Evolutionary conservation across 1,140 invertebrate genomes (phyloP), one percentile per base, ranked within the genome.

Genomic region (Drosophila repletoides): DNA sequence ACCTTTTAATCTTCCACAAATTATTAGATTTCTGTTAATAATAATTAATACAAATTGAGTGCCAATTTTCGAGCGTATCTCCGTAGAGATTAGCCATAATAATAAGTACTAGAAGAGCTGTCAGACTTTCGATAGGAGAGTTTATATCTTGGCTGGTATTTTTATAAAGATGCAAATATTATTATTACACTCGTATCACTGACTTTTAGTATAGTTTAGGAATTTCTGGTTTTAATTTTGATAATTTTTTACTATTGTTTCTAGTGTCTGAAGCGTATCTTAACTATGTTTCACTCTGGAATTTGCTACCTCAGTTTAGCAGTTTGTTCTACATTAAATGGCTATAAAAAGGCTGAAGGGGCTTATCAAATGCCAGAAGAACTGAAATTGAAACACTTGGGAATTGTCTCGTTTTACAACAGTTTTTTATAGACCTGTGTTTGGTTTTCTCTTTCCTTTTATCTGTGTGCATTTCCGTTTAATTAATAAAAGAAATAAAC

Each of bases 401-500:
- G 43, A 41, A 59, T 17, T 41, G 24, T 40, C 10, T 17, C 3
- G 4, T 49, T 79, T 80, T 80, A 80, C 76, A 60, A 51, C 55
- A 12, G 24, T 19, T 33, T 28, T 46, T 24, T 24, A 40, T 40
- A 4, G 15, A n/a, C 36, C 7, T 28, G 21, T 53, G 34, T 26
- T 7, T 28, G 43, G 4, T 17, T 24, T 5, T 24, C 19, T 14
- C 14, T 2, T 15, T 4, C 9, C 7, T 48, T 52, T 61, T 80
- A 80, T 79, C 76, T 70, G 17, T 17, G 15, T 51, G 45, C 59
- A 68, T 81, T 81, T 81, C 76, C 76, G 72, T 76, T 81, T 81
- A 81, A 81, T 83, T 81, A 81, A 72, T 83, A 81, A 81, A 81
- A 63, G 34, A 68, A 70, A 66, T 48, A 59, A 58, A 79, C 51